Evolutionary conservation across 2,797 vertebrate genomes (phyloP).

Genomic region (Karalla daura): DNA sequence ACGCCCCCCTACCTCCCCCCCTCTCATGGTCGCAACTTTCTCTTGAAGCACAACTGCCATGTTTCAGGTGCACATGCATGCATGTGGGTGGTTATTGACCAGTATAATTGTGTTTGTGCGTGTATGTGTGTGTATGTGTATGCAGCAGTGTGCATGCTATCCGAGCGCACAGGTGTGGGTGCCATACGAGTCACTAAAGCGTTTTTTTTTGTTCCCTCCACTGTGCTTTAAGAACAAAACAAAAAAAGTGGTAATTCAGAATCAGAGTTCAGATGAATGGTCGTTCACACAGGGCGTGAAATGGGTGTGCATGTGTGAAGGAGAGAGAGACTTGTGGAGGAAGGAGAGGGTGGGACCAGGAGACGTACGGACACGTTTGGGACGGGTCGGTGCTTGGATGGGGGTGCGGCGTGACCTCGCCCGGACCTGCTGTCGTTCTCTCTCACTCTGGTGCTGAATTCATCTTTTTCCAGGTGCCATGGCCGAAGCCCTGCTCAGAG

Average conservation of each 20-base stretch:
- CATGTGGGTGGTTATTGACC: constrained; percentile 61
- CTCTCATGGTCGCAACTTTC: constrained; percentile 42
- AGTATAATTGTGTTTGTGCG: constrained; percentile 44
- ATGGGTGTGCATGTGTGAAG: too few relatives aligned
- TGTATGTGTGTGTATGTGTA: constrained; percentile 38
- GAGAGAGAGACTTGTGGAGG: not conserved
- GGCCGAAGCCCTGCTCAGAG: constrained; percentile 51
- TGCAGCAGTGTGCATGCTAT: constrained; percentile 65
- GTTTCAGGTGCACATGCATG: constrained; percentile 71
- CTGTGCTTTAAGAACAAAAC: constrained; percentile 70
- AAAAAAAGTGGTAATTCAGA: constrained; percentile 26
- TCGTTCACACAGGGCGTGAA: not conserved
- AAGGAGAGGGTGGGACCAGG: not conserved
- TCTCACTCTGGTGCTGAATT: constrained; percentile 75
- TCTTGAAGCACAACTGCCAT: constrained; percentile 71
- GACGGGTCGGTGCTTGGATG: not conserved
- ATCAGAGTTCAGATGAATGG: constrained; percentile 30
- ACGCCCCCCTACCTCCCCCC: constrained; percentile 32
- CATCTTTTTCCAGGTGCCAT: constrained; percentile 62
- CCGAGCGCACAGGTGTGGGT: constrained; percentile 52
- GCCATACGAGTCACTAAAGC: constrained; percentile 30
- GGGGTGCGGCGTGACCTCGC: constrained; percentile 39
- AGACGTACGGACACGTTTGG: not conserved
- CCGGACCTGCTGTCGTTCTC: constrained; percentile 40
- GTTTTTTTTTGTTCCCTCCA: constrained; percentile 56